Percentiles rank a stretch among this genome's conserved stretches.
These are phyloP conservation scores for Serripes groenlandicus DNA, from an alignment of 2,888 invertebrate species.

Conservation along the genomic window DNA sequence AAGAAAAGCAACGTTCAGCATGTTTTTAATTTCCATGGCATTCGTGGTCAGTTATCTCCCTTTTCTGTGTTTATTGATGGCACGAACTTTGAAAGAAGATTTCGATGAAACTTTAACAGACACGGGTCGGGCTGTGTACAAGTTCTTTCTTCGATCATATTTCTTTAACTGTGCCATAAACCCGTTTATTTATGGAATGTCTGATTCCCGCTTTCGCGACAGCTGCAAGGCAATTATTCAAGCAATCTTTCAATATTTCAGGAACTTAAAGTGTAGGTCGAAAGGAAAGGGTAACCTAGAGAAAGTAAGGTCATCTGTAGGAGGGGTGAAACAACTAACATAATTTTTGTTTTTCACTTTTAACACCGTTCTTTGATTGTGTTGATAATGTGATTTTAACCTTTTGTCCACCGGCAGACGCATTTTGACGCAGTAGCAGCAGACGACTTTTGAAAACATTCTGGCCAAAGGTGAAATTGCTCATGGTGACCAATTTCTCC, in stretches of 20 bases:
- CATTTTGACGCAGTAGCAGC: no score
- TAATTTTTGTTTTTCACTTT: no score
- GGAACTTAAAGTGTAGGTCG: no score
- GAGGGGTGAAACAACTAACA: no score
- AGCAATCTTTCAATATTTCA: conserved; percentile 20
- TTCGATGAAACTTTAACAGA: conserved; percentile 62
- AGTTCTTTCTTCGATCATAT: conserved; percentile 71
- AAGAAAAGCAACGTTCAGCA: conserved; percentile 68
- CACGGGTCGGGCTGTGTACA: conserved; percentile 55
- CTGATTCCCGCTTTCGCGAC: conserved; percentile 62
- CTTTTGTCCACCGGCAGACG: no score
- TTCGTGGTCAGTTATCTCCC: conserved; percentile 71
- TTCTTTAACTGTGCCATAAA: conserved; percentile 75
- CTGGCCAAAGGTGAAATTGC: no score
- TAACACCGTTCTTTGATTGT: no score
- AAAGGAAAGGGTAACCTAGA: no score
- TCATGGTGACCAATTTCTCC: no score
- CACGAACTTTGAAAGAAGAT: conserved; percentile 41
- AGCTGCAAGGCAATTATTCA: conserved; percentile 40
- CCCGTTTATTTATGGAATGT: conserved; percentile 75
- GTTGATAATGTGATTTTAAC: no score
- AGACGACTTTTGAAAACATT: no score
- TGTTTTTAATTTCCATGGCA: conserved; percentile 70
- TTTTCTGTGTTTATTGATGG: conserved; percentile 62
- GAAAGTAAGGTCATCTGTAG: no score